Percentiles rank a stretch among this genome's conserved stretches.
Conservation (phyloP, 2,797 vertebrate species). For the Sebastes hopkinsi region DNA sequence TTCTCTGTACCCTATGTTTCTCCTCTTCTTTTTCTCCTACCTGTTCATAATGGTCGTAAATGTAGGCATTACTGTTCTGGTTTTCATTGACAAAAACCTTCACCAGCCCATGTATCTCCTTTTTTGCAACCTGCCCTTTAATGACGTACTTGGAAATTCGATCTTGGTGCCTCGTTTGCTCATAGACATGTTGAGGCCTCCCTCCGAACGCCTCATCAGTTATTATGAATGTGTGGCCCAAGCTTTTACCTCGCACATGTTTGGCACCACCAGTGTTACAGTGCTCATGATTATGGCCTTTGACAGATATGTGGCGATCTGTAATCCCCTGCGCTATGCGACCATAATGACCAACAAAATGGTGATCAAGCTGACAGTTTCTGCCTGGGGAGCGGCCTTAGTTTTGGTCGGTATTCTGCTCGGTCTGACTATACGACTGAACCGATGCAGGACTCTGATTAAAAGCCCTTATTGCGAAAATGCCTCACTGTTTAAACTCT, state of each 20-base stretch:
- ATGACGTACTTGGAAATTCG: neutral
- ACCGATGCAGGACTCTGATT: conserved; percentile 54
- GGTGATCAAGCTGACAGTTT: conserved; percentile 5
- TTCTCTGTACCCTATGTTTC: neutral
- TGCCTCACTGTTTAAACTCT: conserved; percentile 70
- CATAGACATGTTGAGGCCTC: conserved; percentile 67
- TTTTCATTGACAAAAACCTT: neutral
- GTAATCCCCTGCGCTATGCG: conserved; percentile 65
- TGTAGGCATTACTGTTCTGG: neutral
- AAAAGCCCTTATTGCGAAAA: conserved; percentile 67
- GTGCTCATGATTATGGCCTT: conserved; percentile 86
- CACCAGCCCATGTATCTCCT: neutral
- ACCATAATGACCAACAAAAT: neutral
- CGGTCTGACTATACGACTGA: conserved; percentile 42
- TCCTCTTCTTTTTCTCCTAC: neutral
- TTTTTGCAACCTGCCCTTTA: neutral
- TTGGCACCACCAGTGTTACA: conserved; percentile 75
- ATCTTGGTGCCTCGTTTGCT: neutral
- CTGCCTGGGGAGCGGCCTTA: conserved; percentile 20
- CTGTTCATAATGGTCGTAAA: neutral
- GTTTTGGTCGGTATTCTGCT: conserved; percentile 32
- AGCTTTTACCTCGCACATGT: conserved; percentile 82
- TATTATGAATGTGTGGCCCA: conserved; percentile 82
- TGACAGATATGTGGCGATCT: conserved; percentile 70
- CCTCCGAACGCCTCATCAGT: conserved; percentile 76